Conservation (phyloP, 2,888 invertebrate species). For the Ctenicera cuprea region DNA sequence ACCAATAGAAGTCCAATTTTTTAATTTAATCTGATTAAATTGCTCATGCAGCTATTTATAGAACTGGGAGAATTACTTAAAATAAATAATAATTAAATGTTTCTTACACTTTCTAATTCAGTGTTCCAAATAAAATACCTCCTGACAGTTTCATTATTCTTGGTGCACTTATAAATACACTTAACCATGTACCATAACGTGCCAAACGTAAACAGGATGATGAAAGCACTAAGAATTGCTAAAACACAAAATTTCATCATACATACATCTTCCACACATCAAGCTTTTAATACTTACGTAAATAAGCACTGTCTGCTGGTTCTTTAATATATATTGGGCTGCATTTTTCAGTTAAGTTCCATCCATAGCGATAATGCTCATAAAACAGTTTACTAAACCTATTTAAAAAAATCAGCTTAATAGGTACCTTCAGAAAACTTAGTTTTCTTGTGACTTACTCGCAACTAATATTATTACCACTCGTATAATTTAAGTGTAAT, state of each 20-base stretch:
- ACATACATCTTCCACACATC: neutral
- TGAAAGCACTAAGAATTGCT: conserved; percentile 71
- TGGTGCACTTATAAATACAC: conserved; percentile 69
- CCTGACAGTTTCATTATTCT: conserved; percentile 57
- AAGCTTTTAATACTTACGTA: conserved; percentile 66
- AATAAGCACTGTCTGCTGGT: conserved; percentile 70
- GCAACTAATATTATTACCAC: conserved; percentile 61
- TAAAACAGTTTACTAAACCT: conserved; percentile 66
- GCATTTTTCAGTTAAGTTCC: conserved; percentile 69
- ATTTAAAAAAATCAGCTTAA: conserved; percentile 41
- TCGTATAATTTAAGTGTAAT: conserved; percentile 63
- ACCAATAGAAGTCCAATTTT: too few species aligned
- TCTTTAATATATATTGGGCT: conserved; percentile 67
- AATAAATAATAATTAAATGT: too few species aligned
- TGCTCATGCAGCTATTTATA: neutral
- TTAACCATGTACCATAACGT: conserved; percentile 72
- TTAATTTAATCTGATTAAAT: too few species aligned
- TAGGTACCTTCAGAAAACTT: neutral
- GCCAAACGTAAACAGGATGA: conserved; percentile 70
- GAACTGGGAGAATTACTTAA: too few species aligned
- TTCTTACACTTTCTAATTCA: conserved; percentile 68
- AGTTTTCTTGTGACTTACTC: conserved; percentile 60
- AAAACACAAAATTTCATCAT: conserved; percentile 49
- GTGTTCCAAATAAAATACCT: conserved; percentile 57
- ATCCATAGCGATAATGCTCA: conserved; percentile 71